Evolutionary conservation across 2,113 vertebrate species (phyloP), one percentile per base, ranked within the genome.

Genomic region (Saimiri boliviensis): DNA sequence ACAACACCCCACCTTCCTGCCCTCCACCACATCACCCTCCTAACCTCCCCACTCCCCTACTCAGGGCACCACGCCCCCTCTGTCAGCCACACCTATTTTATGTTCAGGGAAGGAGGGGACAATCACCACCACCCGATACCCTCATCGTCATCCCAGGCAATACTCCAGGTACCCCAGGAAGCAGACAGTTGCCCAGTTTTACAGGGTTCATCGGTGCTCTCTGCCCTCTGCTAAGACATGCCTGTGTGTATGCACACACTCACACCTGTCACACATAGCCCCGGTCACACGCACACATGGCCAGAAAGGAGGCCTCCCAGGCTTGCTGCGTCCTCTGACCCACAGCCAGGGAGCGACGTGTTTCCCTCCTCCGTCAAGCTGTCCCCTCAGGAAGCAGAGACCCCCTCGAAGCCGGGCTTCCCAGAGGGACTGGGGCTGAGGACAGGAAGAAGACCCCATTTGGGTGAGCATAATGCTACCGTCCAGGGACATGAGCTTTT

Each of bases 201-300:
- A 54, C 1, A 8, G 42, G 19, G 73, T 1, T 9, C 21, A 1
- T 3, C 0, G 0, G 25, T 0, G 45, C 4, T 20, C 37, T 14
- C 35, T 27, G 83, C 16, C 0, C 10, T 20, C 17, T 9, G 49
- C 37, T 3, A 35, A 1, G 9, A 13, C 0, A 3, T 20, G 3
- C 0, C 0, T 37, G 16, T 68, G 66, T 13, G 58, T 25, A 20
- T 14, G 25, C 49, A 30, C 54, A 27, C 12, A 13, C 14, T 5
- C 42, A 35, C 52, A 20, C 8, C 6, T 13, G 37, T 4, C 8
- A 14, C 14, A 47, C 25, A 21, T n/a, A 23, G 17, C 13, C 14
- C n/a, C 12, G 0, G 52, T 35, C 37, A 54, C 37, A 52, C 10
- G 2, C 10, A 27, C 47, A 32, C 35, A 71, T 20, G 7, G n/a